These are phyloP conservation scores for Pseudomyrmex flavicornis DNA, from an alignment of 1,140 invertebrate genomes.

Conservation along the genomic window DNA sequence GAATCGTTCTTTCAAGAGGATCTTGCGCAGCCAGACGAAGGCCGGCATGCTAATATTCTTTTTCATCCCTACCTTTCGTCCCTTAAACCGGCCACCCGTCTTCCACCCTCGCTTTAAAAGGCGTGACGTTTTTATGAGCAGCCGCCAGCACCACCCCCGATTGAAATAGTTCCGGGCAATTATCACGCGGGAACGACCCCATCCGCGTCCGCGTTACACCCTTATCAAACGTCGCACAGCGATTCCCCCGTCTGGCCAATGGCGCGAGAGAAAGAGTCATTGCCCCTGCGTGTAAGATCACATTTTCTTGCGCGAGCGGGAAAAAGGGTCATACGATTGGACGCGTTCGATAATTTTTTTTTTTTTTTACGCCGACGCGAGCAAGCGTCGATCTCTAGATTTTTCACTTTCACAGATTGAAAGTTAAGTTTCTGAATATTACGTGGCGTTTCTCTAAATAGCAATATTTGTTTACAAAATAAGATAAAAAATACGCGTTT, in stretches of 20 bases:
- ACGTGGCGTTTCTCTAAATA: neutral
- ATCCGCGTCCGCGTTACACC: constrained; percentile 59
- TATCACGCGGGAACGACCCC: constrained; percentile 69
- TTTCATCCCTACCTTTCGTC: constrained; percentile 59
- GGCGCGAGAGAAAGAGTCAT: constrained; percentile 74
- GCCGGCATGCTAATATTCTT: constrained; percentile 81
- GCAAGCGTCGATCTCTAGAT: constrained; percentile 10
- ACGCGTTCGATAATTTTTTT: constrained; percentile 62
- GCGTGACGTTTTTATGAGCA: constrained; percentile 75
- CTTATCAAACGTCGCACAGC: constrained; percentile 69
- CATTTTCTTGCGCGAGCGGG: constrained; percentile 40
- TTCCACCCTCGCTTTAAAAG: constrained; percentile 33
- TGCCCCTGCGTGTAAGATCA: constrained; percentile 47
- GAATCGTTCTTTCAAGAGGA: constrained; percentile 63
- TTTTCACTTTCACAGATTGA: too few species aligned
- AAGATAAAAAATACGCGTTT: neutral
- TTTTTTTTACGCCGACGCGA: constrained; percentile 56
- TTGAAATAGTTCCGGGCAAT: constrained; percentile 83
- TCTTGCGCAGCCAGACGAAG: constrained; percentile 52
- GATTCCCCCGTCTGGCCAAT: constrained; percentile 67
- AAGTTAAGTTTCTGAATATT: constrained; percentile 23
- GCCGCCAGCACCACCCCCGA: constrained; percentile 62
- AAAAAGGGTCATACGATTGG: constrained; percentile 25
- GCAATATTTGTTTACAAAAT: neutral
- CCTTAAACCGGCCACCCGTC: constrained; percentile 25